Evolutionary conservation across 2,797 vertebrate genomes (phyloP).

Genomic region (Mus caroli): DNA sequence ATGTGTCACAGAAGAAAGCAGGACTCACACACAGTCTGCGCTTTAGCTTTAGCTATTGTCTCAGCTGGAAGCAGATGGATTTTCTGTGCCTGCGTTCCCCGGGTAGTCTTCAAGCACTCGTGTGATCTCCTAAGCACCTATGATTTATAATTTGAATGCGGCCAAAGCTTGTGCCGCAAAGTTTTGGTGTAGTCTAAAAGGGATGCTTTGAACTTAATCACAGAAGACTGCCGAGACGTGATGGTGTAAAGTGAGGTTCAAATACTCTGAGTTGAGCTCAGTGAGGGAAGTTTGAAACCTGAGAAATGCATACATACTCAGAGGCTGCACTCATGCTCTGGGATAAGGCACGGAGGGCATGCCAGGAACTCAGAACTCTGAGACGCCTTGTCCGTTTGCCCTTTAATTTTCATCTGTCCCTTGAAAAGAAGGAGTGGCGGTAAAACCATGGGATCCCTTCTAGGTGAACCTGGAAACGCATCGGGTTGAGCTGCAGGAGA

Average conservation of each 20-base stretch:
- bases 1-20: slow-evolving; percentile 67
- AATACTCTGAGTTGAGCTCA: slow-evolving; percentile 60
- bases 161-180: slow-evolving; percentile 67
- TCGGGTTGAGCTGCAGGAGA: slow-evolving; percentile 47
- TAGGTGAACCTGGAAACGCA: slow-evolving; percentile 39
- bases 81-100: slow-evolving; percentile 70
- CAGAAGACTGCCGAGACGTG: slow-evolving; percentile 38
- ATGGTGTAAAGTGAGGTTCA: background rate
- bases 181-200: slow-evolving; percentile 70
- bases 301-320: slow-evolving; percentile 45
- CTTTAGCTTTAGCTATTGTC: background rate
- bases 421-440: background rate
- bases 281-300: slow-evolving; percentile 49
- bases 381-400: slow-evolving; percentile 34
- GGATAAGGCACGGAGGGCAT: background rate
- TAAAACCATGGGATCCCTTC: slow-evolving; percentile 27
- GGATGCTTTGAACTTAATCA: slow-evolving; percentile 28
- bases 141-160: slow-evolving; percentile 78
- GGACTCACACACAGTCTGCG: background rate
- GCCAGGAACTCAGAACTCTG: slow-evolving; percentile 65
- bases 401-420: background rate
- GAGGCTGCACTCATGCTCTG: background rate
- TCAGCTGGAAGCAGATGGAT: background rate
- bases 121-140: slow-evolving; percentile 63
- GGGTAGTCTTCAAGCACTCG: slow-evolving; percentile 69